Conservation (phyloP, 2,113 vertebrate species). For the Callorhinus ursinus region DNA sequence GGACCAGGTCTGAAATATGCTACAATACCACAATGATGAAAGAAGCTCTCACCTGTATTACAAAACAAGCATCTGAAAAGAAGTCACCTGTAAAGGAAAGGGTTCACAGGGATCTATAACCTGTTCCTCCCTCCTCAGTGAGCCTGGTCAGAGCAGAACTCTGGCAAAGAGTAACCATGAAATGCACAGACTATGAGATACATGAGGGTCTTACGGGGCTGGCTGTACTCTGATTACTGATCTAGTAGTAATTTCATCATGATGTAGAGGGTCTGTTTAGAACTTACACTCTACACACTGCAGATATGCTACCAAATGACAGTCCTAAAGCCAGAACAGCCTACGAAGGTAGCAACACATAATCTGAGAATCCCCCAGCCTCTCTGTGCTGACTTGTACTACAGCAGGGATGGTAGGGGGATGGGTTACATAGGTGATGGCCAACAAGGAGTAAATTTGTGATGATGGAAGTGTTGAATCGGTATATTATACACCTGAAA, state of each 20-base stretch:
- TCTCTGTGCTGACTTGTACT: too few species aligned
- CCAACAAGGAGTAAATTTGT: too few species aligned
- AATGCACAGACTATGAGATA: background rate
- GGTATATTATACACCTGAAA: too few species aligned
- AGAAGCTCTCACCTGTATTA: background rate
- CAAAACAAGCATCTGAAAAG: background rate
- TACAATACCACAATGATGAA: background rate
- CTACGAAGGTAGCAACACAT: background rate
- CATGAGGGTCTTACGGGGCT: background rate
- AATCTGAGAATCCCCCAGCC: too few species aligned
- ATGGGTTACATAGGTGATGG: too few species aligned
- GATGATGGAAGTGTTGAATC: too few species aligned
- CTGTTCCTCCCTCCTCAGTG: background rate
- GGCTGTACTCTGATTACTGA: background rate
- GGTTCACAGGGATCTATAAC: background rate
- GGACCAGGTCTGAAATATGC: background rate
- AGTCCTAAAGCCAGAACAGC: background rate
- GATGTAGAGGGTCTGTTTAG: background rate
- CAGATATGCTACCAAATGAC: background rate
- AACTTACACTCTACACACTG: background rate
- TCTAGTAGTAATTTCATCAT: background rate
- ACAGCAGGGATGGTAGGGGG: too few species aligned
- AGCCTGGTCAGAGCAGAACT: background rate
- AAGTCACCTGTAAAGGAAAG: background rate
- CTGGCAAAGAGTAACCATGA: background rate